Base-by-base conservation (phyloP, 1,140 invertebrate species). In the Zelostemma sp. region DNA sequence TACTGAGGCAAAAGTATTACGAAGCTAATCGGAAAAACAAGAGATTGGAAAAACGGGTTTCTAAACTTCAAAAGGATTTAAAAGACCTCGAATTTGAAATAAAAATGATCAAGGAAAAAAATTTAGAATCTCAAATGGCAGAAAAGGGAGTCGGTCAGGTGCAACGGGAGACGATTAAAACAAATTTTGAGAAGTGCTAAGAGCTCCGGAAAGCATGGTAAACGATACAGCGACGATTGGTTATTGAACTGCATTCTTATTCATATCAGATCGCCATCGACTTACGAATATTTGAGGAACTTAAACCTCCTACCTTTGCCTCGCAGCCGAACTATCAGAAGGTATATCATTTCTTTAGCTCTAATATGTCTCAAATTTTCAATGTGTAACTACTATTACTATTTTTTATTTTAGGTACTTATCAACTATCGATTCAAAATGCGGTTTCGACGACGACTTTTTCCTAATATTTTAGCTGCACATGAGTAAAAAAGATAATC, bases 171-270 rank as follows among this genome's bases (percentile, higher is more conserved):
- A 8, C 8, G 3, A n/a, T 25, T 25, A 8, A 25, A 8, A 25
- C 3, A 25, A 25, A 25, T 25, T 25, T 8, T 25, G 3, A 25
- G 8, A 3, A 25, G 21, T 25, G 21, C 21, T 8, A 25, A 25
- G 8, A 25, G 21, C 3, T 4, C 3, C 8, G 21, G 21, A 3
- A 3, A 3, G 12, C 53, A 58, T 54, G 70, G 68, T 33, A 43
- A 43, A 18, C 28, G 40, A 9, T 73, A 70, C 56, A 66, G 66
- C 0, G 67, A 70, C 14, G 50, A 66, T 1, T 71, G 72, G 71
- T 18, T 69, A 8, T 18, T 69, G 0, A 41, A 60, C 18, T 49
- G 41, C 51, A 28, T 69, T 11, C 43, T 69, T 4, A 12, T 73
- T 11, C 66, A 69, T 17, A 73, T 73, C 51, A 41, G 53, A 8